Base-by-base conservation (phyloP, 1,140 invertebrate species). In the Helicoverpa zea region DNA sequence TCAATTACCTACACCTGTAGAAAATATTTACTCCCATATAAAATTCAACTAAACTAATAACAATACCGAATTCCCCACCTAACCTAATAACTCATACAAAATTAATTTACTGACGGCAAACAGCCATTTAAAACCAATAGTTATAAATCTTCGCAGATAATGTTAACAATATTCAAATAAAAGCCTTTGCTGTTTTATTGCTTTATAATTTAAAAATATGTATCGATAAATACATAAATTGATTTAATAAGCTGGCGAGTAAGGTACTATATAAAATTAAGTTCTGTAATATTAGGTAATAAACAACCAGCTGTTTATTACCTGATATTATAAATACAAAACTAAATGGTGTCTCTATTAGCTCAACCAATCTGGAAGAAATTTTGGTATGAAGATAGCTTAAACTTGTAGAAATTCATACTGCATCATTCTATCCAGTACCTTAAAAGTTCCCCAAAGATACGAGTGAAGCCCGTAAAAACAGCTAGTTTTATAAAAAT, bases 91-190 rank as follows among this genome's bases (percentile, higher is more conserved):
- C 9, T 72, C 68, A 54, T 3, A 13, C 56, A 58, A 56, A 73
- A 73, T 73, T 73, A 58, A 58, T 43, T 43, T 30, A 35, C 2
- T 73, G 70, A 73, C 70, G 43, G n/a, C 30, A 10, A 56, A 73
- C 23, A 73, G 14, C 54, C 14, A 58, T 56, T 58, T 18, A 43
- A 14, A 58, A 43, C 35, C 35, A 43, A 43, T 43, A 43, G 35
- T 43, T 5, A 35, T 56, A 73, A 73, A 73, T 73, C 51, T 56
- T 73, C 29, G 68, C 3, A 9, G 47, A 52, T 72, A 54, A 52
- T 29, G 49, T 72, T 30, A 72, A 52, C 18, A 23, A 47, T 30
- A 29, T 58, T 58, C 43, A 43, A 16, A 58, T 73, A 73, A 58
- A 54, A 73, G 49, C 12, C 68, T 72, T 73, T 73, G 29, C 13